Percentiles rank a stretch among this genome's conserved stretches.
phyloP scores from a whole-genome alignment of 2,888 invertebrate genomes.

The Phorcus lineatus region DNA sequence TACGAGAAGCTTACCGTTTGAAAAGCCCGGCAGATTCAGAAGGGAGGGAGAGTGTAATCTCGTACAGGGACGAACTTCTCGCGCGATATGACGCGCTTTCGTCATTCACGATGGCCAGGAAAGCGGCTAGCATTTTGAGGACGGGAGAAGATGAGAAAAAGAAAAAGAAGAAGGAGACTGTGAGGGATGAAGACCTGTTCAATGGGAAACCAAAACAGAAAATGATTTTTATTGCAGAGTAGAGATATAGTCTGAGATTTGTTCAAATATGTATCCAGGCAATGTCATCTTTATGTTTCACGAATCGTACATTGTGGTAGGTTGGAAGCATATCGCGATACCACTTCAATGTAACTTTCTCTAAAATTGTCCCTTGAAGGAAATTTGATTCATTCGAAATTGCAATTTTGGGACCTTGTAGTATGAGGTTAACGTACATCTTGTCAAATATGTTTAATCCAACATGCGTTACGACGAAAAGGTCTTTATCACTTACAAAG shows the following conservation, averaged over 20 bases:
- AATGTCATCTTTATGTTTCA: too few species aligned
- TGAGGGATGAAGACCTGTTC: background rate
- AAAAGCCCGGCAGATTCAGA: background rate
- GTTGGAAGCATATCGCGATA: too few species aligned
- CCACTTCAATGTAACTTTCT: too few species aligned
- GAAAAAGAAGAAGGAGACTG: background rate
- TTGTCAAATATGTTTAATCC: too few species aligned
- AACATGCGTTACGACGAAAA: too few species aligned
- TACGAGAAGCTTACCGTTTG: background rate
- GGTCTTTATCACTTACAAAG: too few species aligned
- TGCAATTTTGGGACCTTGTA: too few species aligned
- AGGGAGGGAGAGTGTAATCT: conserved; percentile 27
- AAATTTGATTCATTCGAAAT: too few species aligned
- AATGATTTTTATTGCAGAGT: conserved; percentile 29
- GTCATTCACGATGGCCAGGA: conserved; percentile 27
- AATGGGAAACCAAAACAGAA: conserved; percentile 20
- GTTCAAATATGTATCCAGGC: background rate
- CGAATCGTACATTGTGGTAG: too few species aligned
- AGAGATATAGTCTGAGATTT: background rate
- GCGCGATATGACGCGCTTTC: conserved; percentile 29
- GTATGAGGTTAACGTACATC: too few species aligned
- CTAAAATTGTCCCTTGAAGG: too few species aligned
- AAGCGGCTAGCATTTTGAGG: conserved; percentile 24
- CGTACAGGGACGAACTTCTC: conserved; percentile 26
- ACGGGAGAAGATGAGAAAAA: background rate